These are phyloP conservation scores for Myiothlypis chrysogaster DNA, from an alignment of 2,797 vertebrate genomes.

Conservation along the genomic window DNA sequence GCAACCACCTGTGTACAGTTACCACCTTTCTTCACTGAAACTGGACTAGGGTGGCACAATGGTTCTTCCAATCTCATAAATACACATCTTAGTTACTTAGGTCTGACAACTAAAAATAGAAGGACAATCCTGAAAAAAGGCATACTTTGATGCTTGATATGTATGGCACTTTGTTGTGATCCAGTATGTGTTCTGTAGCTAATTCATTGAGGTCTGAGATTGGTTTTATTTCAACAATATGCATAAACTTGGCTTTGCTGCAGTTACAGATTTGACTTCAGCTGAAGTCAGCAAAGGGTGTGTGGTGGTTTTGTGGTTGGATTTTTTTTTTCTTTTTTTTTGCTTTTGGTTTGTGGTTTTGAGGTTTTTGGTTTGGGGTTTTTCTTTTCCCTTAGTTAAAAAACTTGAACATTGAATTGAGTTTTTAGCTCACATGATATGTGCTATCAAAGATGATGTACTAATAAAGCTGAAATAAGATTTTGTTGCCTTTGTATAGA, in stretches of 20 bases:
- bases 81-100: neutral
- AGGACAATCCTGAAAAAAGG: neutral
- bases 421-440: neutral
- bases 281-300: neutral
- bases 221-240: neutral
- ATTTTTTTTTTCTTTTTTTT: neutral
- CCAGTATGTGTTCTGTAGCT: neutral
- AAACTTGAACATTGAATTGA: neutral
- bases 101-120: neutral
- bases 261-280: neutral
- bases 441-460: neutral
- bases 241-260: neutral
- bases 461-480: neutral
- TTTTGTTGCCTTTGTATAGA: neutral
- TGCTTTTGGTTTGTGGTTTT: neutral
- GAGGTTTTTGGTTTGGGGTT: neutral
- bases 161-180: neutral
- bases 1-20: neutral
- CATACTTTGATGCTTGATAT: neutral
- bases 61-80: neutral
- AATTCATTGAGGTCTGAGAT: neutral
- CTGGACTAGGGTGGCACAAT: neutral
- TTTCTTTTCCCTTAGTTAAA: neutral
- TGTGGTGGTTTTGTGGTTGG: neutral
- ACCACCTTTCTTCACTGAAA: neutral